Evolutionary conservation across 53 echinoderm and acorn worm species (phyloP).

Genomic region (Actinopyga echinites): DNA sequence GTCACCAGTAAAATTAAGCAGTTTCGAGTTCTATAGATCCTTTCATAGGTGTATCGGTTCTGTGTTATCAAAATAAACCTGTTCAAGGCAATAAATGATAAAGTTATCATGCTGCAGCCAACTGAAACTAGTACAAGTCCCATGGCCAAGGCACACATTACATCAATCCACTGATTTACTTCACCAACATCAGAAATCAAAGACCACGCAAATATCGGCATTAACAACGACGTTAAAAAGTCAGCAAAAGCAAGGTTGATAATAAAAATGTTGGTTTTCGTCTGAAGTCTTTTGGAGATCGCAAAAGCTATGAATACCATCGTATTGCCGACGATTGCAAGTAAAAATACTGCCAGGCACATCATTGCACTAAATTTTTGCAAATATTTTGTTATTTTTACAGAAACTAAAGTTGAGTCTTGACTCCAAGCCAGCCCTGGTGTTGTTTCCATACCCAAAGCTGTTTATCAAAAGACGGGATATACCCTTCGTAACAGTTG

Average conservation of each 20-base stretch:
- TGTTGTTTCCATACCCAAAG: no score
- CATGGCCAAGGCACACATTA: slow-evolving; percentile 13
- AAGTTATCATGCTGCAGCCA: slow-evolving; percentile 4
- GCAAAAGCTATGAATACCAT: slow-evolving; percentile 21
- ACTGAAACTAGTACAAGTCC: neutral
- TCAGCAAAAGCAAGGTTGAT: slow-evolving; percentile 24
- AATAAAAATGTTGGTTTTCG: slow-evolving; percentile 8
- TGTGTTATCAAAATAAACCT: no score
- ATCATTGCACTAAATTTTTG: neutral
- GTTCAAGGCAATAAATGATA: slow-evolving; percentile 17
- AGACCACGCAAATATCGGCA: slow-evolving; percentile 32
- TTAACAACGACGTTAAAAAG: neutral
- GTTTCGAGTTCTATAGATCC: no score
- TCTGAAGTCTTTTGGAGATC: slow-evolving; percentile 4
- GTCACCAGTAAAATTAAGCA: no score
- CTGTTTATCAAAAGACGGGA: no score
- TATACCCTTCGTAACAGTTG: no score
- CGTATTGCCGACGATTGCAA: neutral
- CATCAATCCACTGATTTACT: slow-evolving; percentile 3
- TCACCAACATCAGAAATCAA: neutral
- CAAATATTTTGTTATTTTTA: no score
- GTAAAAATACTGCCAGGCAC: neutral
- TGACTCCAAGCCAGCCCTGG: no score
- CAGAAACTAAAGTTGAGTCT: no score
- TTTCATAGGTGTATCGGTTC: no score